These are phyloP conservation scores for Arrhamphus sclerolepis DNA, from an alignment of 2,797 vertebrate genomes.

Conservation along the genomic window DNA sequence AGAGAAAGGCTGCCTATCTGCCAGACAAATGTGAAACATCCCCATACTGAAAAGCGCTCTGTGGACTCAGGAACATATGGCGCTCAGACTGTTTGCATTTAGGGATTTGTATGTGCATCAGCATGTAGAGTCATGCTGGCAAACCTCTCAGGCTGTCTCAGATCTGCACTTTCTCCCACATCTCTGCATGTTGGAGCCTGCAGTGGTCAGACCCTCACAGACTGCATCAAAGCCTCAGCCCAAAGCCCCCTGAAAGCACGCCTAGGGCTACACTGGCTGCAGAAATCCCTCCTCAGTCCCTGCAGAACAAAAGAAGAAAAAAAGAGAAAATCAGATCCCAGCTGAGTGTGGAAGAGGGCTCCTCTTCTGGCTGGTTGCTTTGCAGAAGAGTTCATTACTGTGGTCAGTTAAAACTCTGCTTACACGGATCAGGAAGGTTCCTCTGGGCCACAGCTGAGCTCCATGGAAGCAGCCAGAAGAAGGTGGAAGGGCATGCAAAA, in stretches of 20 bases:
- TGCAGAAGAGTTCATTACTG: neutral
- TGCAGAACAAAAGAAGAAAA: slow-evolving; percentile 3
- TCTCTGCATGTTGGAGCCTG: slow-evolving; percentile 19
- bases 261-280: slow-evolving; percentile 42
- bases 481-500: no score
- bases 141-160: slow-evolving; percentile 23
- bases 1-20: no score
- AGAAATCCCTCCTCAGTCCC: slow-evolving; percentile 41
- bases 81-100: neutral
- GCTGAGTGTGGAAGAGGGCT: slow-evolving; percentile 4
- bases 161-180: slow-evolving; percentile 5
- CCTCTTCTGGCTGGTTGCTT: neutral
- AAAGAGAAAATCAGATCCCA: neutral
- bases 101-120: slow-evolving; percentile 3
- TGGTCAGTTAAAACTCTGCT: neutral
- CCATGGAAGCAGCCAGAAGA: no score
- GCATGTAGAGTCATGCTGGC: slow-evolving; percentile 22
- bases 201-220: slow-evolving; percentile 55
- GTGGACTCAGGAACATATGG: neutral
- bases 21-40: no score
- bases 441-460: no score
- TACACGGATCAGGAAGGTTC: no score
- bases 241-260: slow-evolving; percentile 43
- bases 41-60: neutral
- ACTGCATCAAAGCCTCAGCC: slow-evolving; percentile 65